Evolutionary conservation across 2,888 invertebrate species (phyloP), one percentile per base, ranked within the genome.

Genomic region (Carabus problematicus): DNA sequence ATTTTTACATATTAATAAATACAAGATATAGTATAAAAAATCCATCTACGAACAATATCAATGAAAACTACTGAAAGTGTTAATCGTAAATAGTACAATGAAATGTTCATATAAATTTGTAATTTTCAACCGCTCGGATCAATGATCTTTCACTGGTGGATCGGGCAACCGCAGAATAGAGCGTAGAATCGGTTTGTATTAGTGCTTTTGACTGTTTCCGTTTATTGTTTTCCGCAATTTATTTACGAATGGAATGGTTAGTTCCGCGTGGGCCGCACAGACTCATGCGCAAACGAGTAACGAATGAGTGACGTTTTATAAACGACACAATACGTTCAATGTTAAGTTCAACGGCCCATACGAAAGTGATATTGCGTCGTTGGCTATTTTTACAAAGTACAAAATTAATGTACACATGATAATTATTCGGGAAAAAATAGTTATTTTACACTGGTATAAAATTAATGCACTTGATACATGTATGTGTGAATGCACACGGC

Each of bases 201-300:
- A 29, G 29, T 29, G 2, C 29, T 29, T n/a, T 29, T 29, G 29
- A 2, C 29, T 29, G 29, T 64, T 64, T 43, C 29, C 56, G 12
- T 64, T 56, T 64, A 45, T 64, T 55, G 45, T 43, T 64, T n/a
- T 64, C 64, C 64, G 55, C 56, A n/a, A 56, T 64, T 56, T 64
- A 64, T 64, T 64, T 64, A 43, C 56, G 43, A 18, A 18, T 16
- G 16, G 14, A 49, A 8, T 52, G 12, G 12, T 14, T 14, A 18
- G 19, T 16, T 16, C 9, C 7, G 52, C 52, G 52, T 52, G 52
- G 52, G 52, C 52, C 52, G 19, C 16, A 16, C 4, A 49, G 49
- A 52, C 16, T 3, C 29, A 52, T 18, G 12, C n/a, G 52, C 14
- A 7, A 18, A 29, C 29, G 29, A 29, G 29, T 6, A 29, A 29